These are phyloP conservation scores for Syrrhaptes paradoxus DNA, from an alignment of 2,113 vertebrate species.

Conservation along the genomic window DNA sequence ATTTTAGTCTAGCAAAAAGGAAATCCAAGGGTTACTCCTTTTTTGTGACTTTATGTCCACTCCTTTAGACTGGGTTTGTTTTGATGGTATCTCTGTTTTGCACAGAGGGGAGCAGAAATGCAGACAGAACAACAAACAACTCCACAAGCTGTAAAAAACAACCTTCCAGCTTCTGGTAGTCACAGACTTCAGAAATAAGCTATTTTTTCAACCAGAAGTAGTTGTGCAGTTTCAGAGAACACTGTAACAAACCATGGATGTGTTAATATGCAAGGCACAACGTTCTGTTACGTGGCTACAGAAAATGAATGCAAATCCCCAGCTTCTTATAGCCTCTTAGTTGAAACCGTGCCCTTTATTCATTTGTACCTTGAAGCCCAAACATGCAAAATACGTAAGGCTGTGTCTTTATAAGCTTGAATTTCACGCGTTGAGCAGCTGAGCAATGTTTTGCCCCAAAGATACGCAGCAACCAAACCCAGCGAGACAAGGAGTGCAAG, in stretches of 20 bases:
- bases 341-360: background rate
- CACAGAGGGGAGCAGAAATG: accelerated
- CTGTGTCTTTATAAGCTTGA: background rate
- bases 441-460: background rate
- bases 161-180: background rate
- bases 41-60: background rate
- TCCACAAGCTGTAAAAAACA: background rate
- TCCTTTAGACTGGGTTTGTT: background rate
- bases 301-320: background rate
- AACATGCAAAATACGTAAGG: background rate
- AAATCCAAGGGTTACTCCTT: background rate
- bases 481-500: background rate
- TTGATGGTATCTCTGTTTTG: background rate
- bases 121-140: background rate
- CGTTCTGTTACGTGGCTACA: background rate
- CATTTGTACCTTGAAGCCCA: background rate
- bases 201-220: background rate
- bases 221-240: background rate
- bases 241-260: background rate
- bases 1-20: background rate
- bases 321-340: background rate
- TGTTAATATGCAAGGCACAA: accelerated
- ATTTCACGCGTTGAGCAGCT: background rate
- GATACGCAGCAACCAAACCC: background rate
- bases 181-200: background rate